Evolutionary conservation across 2,888 invertebrate genomes (phyloP).

Genomic region (Polyommatus icarus): DNA sequence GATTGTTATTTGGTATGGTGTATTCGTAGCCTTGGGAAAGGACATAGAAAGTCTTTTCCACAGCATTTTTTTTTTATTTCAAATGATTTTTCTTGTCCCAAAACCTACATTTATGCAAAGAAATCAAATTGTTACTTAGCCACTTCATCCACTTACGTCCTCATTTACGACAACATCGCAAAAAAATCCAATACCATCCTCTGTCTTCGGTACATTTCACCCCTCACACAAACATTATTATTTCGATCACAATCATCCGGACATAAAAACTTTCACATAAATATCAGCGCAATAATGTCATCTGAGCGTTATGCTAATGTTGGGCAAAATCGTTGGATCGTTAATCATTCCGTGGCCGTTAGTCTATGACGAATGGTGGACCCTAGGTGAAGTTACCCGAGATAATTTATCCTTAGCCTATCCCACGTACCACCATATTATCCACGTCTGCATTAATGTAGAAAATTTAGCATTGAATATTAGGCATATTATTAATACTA

Average conservation of each 20-base stretch:
- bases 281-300: background rate
- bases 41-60: no score
- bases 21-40: no score
- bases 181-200: background rate
- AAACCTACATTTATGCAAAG: no score
- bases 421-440: constrained; percentile 41
- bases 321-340: background rate
- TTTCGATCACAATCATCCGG: background rate
- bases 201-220: background rate
- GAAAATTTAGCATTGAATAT: no score
- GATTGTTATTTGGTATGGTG: no score
- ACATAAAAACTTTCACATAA: background rate
- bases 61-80: no score
- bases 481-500: no score
- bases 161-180: no score
- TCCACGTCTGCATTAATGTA: background rate
- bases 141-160: no score
- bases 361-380: constrained; percentile 54
- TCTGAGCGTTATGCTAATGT: constrained; percentile 1
- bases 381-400: constrained; percentile 68
- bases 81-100: no score
- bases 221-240: background rate
- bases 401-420: constrained; percentile 44
- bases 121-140: no score
- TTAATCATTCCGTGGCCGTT: constrained; percentile 1